Conservation (phyloP, 1,140 invertebrate species). For the Matsumurasca onukii region DNA sequence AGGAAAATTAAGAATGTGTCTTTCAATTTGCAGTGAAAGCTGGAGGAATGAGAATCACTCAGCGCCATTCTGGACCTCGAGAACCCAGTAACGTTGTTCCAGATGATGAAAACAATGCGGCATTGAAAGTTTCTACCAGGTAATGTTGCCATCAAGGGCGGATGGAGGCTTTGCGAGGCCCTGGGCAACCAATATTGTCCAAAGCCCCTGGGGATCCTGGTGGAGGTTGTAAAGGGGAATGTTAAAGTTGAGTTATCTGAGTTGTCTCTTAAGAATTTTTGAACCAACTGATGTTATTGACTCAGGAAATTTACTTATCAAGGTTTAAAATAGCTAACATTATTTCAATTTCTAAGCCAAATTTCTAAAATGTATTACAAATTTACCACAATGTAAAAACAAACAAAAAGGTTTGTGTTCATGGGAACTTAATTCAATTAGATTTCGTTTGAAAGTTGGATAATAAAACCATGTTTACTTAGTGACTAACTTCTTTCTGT, state of each 20-base stretch:
- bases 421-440: neutral
- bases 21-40: constrained; percentile 83
- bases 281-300: too few species aligned
- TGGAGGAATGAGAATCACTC: constrained; percentile 88
- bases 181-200: too few species aligned
- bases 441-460: neutral
- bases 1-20: too few species aligned
- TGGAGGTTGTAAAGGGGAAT: too few species aligned
- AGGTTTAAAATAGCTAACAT: neutral
- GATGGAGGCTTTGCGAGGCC: too few species aligned
- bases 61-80: constrained; percentile 67
- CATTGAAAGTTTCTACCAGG: constrained; percentile 51
- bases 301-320: too few species aligned
- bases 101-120: constrained; percentile 47
- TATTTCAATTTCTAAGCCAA: neutral
- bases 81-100: constrained; percentile 51
- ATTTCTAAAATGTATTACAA: constrained; percentile 2
- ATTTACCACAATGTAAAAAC: neutral
- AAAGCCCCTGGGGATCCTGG: too few species aligned
- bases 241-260: too few species aligned
- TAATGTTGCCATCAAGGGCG: too few species aligned
- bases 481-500: too few species aligned
- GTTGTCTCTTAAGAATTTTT: too few species aligned
- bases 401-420: neutral
- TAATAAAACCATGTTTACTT: too few species aligned